phyloP scores from a whole-genome alignment of 2,888 invertebrate genomes.

The Agrotis puta region DNA sequence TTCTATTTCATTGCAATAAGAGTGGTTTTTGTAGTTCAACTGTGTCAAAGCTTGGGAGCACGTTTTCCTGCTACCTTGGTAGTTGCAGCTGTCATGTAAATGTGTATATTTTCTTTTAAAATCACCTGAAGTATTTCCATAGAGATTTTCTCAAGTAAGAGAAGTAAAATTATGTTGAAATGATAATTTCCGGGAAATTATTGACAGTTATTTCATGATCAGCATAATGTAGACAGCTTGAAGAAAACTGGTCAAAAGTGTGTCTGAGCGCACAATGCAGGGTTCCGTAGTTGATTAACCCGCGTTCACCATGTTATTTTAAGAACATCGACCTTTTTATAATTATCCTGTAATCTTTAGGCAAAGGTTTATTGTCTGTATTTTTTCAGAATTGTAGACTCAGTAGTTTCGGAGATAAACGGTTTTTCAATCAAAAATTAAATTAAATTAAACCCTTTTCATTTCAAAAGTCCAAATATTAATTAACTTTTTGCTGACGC shows the following conservation, averaged over 20 bases:
- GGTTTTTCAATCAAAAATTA: not conserved
- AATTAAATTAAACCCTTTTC: not conserved
- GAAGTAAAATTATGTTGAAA: too few species aligned
- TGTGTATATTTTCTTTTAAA: slow-evolving; percentile 6
- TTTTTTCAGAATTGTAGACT: too few species aligned
- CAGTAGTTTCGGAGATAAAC: not conserved
- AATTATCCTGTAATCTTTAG: too few species aligned
- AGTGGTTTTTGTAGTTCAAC: slow-evolving; percentile 1
- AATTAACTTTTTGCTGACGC: slow-evolving; percentile 45
- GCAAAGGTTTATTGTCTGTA: too few species aligned
- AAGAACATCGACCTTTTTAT: too few species aligned
- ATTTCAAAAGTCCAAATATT: slow-evolving; percentile 33
- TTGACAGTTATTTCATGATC: too few species aligned
- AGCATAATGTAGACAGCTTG: too few species aligned
- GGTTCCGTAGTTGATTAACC: too few species aligned
- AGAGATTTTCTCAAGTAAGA: too few species aligned
- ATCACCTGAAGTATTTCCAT: not conserved
- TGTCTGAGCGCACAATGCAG: too few species aligned
- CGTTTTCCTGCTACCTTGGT: not conserved
- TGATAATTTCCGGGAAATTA: not conserved
- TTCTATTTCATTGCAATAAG: slow-evolving; percentile 1
- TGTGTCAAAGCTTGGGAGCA: not conserved
- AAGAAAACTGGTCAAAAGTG: too few species aligned
- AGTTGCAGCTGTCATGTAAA: not conserved
- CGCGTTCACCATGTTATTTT: too few species aligned